Percentiles rank a stretch among this genome's conserved stretches.
These are phyloP conservation scores for Panorpa germanica DNA, from an alignment of 2,888 invertebrate genomes.

Conservation along the genomic window DNA sequence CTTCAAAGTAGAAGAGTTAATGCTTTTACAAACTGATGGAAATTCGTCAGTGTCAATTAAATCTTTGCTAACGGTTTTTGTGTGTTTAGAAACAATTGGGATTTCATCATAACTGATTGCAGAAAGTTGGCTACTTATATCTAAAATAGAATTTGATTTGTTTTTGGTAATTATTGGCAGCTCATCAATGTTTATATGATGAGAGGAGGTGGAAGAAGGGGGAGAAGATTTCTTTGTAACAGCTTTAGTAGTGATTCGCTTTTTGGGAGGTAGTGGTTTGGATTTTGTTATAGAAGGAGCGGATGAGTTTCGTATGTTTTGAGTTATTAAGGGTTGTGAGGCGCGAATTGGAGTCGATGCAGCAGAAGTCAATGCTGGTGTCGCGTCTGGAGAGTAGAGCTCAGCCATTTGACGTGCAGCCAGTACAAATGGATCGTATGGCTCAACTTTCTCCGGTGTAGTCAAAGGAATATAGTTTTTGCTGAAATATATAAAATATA, in stretches of 20 bases:
- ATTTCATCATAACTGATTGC: no score
- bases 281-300: constrained; percentile 10
- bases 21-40: no score
- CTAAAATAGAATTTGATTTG: no score
- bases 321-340: constrained; percentile 11
- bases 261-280: constrained; percentile 9
- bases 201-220: constrained; percentile 14
- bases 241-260: constrained; percentile 14
- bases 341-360: constrained; percentile 19
- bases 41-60: no score
- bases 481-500: background rate
- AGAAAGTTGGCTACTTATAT: no score
- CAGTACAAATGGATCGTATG: constrained; percentile 58
- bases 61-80: no score
- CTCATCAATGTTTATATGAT: constrained; percentile 25
- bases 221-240: constrained; percentile 12
- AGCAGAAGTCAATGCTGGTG: constrained; percentile 16
- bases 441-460: no score
- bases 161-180: no score
- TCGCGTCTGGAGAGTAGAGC: constrained; percentile 47
- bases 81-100: no score
- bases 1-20: no score
- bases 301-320: constrained; percentile 9
- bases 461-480: constrained; percentile 1
- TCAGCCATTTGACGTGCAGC: constrained; percentile 71